A percentile compares a stretch with the other conserved stretches of the same genome.
Conservation (phyloP, 2,888 invertebrate genomes). For the Pseudococcus viburni region DNA sequence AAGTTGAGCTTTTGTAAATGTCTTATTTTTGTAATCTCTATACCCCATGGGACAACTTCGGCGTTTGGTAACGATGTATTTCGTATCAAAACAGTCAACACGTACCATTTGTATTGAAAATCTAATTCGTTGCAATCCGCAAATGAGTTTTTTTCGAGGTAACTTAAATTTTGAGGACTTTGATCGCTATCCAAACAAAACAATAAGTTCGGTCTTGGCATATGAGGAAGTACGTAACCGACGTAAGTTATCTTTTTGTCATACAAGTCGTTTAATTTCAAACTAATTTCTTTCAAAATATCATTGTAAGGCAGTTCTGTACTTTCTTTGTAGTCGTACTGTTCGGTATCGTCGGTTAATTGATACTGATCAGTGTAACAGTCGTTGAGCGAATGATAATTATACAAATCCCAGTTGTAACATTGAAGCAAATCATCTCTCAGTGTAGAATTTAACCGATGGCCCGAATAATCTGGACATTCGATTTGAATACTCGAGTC, state of each 20-base stretch:
- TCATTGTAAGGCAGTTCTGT: background rate
- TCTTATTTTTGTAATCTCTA: conserved; percentile 1
- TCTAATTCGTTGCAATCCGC: background rate
- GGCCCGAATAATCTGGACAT: conserved; percentile 11
- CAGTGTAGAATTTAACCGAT: background rate
- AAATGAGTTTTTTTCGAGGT: background rate
- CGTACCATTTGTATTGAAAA: background rate
- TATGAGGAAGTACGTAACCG: conserved; percentile 48
- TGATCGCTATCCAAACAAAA: background rate
- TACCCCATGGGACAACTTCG: conserved; percentile 11
- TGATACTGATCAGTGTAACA: background rate
- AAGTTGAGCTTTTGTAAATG: conserved; percentile 55
- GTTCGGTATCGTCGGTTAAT: background rate
- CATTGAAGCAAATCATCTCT: background rate
- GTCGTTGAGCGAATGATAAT: background rate
- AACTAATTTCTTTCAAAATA: background rate
- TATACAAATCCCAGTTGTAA: background rate
- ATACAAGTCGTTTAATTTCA: background rate
- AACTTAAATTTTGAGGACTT: background rate
- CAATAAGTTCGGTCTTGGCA: conserved; percentile 31
- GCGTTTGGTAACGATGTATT: background rate
- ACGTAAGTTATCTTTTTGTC: background rate
- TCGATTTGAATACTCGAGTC: conserved; percentile 10
- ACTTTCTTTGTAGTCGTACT: background rate
- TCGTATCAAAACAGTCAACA: background rate